Base-by-base conservation (phyloP, 2,888 invertebrate genomes). In the Aspidiotus rigidus region DNA sequence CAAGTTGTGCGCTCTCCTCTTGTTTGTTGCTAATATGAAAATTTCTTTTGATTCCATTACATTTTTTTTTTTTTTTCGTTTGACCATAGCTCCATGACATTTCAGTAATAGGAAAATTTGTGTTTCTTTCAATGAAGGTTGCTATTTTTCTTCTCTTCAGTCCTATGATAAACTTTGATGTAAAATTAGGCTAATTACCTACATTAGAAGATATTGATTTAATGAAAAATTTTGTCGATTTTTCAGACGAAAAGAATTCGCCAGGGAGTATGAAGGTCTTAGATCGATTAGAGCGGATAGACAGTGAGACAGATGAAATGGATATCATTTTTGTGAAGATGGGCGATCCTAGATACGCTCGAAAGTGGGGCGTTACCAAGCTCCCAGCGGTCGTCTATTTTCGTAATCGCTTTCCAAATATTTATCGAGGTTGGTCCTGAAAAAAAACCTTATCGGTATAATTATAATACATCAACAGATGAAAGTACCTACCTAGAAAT, bases 321-420 rank as follows among this genome's bases (percentile, higher is more conserved):
- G 93, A 94, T 76, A 93, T 95, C 73, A 92, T 93, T 2, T 93
- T 95, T 77, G 93, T 94, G 0, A 93, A 94, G 80, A 93, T 95
- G 88, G 87, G 90, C 70, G 94, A 94, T 78, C 84, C 90, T 0
- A 84, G 93, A 55, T 94, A 93, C 77, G 94, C 94, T 13, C 84
- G 91, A 67, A 94, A 93, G 79, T 94, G 94, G 90, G 94, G 94
- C 28, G 93, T 94, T 15, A 91, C 89, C 0, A 90, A 91, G 77
- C 80, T 94, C 72, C 94, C 94, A 11, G 89, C 93, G 2, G 87
- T 94, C 73, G 93, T 94, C 3, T 94, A 93, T 78, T 94, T 94
- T 79, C 83, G 94, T 63, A 87, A 89, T 77, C 84, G 93, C 75
- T 94, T 94, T 79, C 94, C 94, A 1, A 92, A 92, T 79, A 93